Evolutionary conservation across 2,113 vertebrate genomes (phyloP).

Genomic region (Rhodinocichla rosea): DNA sequence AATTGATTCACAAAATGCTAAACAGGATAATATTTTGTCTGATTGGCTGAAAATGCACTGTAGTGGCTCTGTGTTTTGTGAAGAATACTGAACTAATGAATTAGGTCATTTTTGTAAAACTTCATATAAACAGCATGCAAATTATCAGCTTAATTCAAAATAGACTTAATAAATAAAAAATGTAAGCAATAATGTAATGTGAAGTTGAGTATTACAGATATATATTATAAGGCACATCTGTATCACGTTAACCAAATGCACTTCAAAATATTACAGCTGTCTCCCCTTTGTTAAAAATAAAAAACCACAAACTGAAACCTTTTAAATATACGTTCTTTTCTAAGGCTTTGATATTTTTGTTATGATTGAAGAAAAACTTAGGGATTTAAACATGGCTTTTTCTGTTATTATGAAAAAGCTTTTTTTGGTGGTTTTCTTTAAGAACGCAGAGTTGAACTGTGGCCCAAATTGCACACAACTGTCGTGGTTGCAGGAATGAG

Average conservation of each 20-base stretch:
- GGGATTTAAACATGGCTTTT: not conserved
- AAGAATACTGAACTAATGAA: not conserved
- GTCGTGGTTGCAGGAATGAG: not conserved
- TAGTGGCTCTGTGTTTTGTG: not conserved
- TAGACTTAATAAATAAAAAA: not conserved
- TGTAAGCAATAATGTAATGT: not conserved
- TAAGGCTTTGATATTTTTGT: not conserved
- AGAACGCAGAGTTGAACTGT: not conserved
- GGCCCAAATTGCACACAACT: not conserved
- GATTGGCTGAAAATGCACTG: not conserved
- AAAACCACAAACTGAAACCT: not conserved
- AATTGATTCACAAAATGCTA: not conserved
- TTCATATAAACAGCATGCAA: not conserved
- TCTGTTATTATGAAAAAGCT: not conserved
- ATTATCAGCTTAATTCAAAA: not conserved
- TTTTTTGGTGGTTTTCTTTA: not conserved
- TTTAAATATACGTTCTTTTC: not conserved
- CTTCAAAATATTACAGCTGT: not conserved
- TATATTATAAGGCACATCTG: not conserved
- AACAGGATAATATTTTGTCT: not conserved
- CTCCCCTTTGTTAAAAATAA: not conserved
- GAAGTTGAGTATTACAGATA: not conserved
- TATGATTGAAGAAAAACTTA: not conserved
- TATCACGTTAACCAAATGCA: not conserved
- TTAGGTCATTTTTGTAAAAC: not conserved